Evolutionary conservation across 2,113 vertebrate genomes (phyloP).

Genomic region (Cynocephalus volans): DNA sequence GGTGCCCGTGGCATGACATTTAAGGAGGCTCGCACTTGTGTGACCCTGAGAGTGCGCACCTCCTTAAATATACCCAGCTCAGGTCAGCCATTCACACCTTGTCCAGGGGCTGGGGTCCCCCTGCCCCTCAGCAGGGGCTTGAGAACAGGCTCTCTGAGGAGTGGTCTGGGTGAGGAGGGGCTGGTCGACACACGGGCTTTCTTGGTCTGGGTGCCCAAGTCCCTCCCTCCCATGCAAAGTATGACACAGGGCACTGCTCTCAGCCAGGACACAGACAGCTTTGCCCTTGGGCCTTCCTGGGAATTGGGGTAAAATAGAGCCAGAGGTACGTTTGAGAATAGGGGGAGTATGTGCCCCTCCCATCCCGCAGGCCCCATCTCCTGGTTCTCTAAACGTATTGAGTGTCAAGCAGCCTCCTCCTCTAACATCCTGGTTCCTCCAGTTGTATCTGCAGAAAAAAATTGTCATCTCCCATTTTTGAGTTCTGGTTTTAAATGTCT

Average conservation of each 20-base stretch:
- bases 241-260: neutral
- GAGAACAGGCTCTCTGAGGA: neutral
- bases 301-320: neutral
- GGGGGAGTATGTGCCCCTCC: neutral
- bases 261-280: neutral
- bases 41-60: neutral
- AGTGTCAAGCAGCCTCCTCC: neutral
- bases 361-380: neutral
- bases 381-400: neutral
- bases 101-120: neutral
- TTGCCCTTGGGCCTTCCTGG: neutral
- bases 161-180: too few species aligned
- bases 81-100: neutral
- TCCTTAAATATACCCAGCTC: neutral
- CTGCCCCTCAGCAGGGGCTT: neutral
- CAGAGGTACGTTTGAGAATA: neutral
- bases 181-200: too few species aligned
- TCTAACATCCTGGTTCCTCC: neutral
- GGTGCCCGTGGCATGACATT: neutral
- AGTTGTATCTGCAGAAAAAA: conserved; percentile 10
- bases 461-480: neutral
- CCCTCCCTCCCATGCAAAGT: neutral
- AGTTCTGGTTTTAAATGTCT: conserved; percentile 28
- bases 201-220: neutral
- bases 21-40: neutral